phyloP scores from a whole-genome alignment of 2,113 vertebrate genomes.

The Nesogale talazaci region DNA sequence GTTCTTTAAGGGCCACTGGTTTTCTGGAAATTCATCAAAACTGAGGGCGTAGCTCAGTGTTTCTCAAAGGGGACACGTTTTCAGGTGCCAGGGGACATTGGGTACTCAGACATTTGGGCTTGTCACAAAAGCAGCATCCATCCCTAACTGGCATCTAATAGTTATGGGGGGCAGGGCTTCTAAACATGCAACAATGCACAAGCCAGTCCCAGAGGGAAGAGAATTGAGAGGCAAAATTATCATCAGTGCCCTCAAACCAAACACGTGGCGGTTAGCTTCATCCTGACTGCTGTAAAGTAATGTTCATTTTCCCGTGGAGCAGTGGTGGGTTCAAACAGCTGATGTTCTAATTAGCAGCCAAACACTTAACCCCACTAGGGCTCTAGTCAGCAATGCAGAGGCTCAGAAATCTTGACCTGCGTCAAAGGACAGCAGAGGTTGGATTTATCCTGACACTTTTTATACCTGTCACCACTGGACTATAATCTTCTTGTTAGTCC shows the following conservation, averaged over 20 bases:
- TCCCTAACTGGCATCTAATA: not conserved
- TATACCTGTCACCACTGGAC: not conserved
- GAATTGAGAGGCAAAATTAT: not conserved
- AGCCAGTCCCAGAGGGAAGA: too few relatives aligned
- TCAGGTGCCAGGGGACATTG: not conserved
- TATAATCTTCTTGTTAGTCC: not conserved
- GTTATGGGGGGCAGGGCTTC: too few relatives aligned
- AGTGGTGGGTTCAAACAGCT: not conserved
- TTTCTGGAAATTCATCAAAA: slow-evolving; percentile 54
- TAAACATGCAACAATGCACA: not conserved
- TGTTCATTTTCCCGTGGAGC: not conserved
- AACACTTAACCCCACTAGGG: not conserved
- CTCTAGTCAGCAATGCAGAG: not conserved
- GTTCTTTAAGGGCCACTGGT: slow-evolving; percentile 21
- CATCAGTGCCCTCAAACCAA: not conserved
- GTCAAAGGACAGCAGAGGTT: not conserved
- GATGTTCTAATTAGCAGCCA: not conserved
- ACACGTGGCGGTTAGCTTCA: not conserved
- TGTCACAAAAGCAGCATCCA: not conserved
- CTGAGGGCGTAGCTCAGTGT: not conserved
- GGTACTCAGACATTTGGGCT: not conserved
- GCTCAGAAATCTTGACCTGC: not conserved
- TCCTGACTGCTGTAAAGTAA: not conserved
- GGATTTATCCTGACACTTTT: not conserved
- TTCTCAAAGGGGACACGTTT: not conserved